Evolutionary conservation across 2,888 invertebrate species (phyloP), one percentile per base, ranked within the genome.

Genomic region (Clitarchus hookeri): DNA sequence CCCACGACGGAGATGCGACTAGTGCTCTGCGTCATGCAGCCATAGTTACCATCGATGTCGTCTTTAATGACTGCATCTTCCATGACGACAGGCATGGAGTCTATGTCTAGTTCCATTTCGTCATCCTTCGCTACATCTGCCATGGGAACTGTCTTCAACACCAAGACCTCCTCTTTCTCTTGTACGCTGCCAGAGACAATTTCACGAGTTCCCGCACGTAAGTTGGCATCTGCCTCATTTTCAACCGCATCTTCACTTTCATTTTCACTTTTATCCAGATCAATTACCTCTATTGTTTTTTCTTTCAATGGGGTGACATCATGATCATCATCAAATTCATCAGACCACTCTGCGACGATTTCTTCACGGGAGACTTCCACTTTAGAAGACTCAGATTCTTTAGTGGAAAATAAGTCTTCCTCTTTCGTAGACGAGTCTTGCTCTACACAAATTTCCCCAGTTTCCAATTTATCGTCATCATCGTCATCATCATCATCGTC

Each of bases 71-170:
- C 86, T 89, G 95, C 95, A 88, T 96, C 96, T 54, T 95, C 95
- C 80, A 96, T 90, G 6, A 96, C 95, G 88, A 96, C 95, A 0
- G 96, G 96, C 95, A 96, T 95, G 1, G 95, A 95, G 90, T 95
- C 95, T 65, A 96, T 96, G 90, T 96, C 96, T 88, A 96, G 94
- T 88, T 87, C 88, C 88, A 85, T 44, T 26, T 88, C 87, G 79
- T 82, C 87, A 78, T 84, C 86, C 87, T 87, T 86, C 82, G 85
- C 84, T 23, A n/a, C 65, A 19, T 65, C 65, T n/a, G 65, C n/a
- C 8, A 8, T 23, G n/a, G n/a, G n/a, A 65, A 65, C 65, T 4
- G 65, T 65, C 65, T 65, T 65, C n/a, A n/a, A 65, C 23, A 53
- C 13, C 54, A 44, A 9, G 19, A 19, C 53, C 16, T 84, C 54